Percentiles rank a stretch among this genome's conserved stretches.
Conservation (phyloP, 2,113 vertebrate genomes). For the Caloenas nicobarica region DNA sequence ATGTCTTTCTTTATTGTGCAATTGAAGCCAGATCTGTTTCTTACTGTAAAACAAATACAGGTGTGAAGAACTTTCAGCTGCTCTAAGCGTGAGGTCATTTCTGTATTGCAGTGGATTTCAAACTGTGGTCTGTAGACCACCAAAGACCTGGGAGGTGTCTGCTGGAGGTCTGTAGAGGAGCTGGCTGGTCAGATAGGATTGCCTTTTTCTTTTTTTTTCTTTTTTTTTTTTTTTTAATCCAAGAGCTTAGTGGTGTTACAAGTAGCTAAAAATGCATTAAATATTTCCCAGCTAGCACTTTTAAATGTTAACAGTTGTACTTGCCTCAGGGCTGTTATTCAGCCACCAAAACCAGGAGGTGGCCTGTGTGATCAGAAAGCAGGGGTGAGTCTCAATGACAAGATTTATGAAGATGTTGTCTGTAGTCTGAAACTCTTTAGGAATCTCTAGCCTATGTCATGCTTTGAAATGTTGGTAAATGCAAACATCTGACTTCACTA, state of each 20-base stretch:
- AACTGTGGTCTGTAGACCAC: not conserved
- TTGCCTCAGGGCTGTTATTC: conserved; percentile 51
- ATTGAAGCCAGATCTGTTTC: not conserved
- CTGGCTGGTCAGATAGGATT: not conserved
- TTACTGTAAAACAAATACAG: not conserved
- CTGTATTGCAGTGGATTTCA: not conserved
- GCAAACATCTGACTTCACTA: not conserved
- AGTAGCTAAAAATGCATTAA: conserved; percentile 41
- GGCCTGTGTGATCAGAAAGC: not conserved
- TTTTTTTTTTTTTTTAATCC: not conserved
- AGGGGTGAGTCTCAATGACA: not conserved
- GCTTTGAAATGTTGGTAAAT: not conserved
- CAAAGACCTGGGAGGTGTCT: not conserved
- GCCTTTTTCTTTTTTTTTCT: not conserved
- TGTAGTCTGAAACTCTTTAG: not conserved
- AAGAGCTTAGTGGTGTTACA: conserved; percentile 15
- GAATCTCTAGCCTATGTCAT: not conserved
- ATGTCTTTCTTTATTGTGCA: not conserved
- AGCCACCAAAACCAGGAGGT: conserved; percentile 29
- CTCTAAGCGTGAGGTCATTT: not conserved
- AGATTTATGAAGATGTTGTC: not conserved
- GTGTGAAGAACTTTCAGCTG: not conserved
- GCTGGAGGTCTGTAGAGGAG: not conserved
- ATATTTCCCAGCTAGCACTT: conserved; percentile 23
- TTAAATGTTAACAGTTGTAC: conserved; percentile 38